These are phyloP conservation scores for Rhopalosiphum nymphaeae DNA, from an alignment of 2,888 invertebrate species.

Conservation along the genomic window DNA sequence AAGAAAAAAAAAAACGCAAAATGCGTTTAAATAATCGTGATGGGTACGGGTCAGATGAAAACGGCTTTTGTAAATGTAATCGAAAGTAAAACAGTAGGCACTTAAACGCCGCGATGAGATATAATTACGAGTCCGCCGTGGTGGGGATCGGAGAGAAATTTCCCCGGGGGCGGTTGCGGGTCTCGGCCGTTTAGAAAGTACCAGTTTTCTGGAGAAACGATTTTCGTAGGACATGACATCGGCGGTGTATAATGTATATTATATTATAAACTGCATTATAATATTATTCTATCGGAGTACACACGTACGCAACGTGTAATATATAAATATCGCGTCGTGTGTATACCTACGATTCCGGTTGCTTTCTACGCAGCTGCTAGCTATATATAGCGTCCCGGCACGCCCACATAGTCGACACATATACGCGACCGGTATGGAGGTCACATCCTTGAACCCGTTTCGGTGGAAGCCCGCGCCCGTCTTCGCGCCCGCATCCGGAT, in stretches of 20 bases:
- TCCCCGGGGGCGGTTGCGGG: conserved; percentile 13
- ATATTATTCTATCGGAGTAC: neutral
- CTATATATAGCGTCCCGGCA: conserved; percentile 30
- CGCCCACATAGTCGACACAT: conserved; percentile 61
- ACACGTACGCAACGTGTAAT: conserved; percentile 6
- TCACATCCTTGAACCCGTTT: conserved; percentile 63
- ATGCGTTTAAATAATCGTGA: neutral
- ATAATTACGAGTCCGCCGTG: neutral
- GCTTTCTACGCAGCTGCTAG: conserved; percentile 52
- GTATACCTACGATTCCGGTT: conserved; percentile 29
- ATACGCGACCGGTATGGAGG: conserved; percentile 58
- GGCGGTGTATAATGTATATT: neutral
- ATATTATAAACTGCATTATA: neutral
- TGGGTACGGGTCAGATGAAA: neutral
- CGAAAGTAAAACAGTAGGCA: conserved; percentile 1
- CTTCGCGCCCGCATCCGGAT: conserved; percentile 50
- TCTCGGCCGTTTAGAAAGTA: conserved; percentile 52
- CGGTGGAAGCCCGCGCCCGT: conserved; percentile 23
- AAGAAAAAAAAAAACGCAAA: neutral
- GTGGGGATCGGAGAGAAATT: conserved; percentile 39
- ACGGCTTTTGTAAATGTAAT: neutral
- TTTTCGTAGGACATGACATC: conserved; percentile 26
- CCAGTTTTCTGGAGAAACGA: conserved; percentile 59
- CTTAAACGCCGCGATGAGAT: neutral
- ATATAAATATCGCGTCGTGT: conserved; percentile 8